phyloP scores from a whole-genome alignment of 2,797 vertebrate species.

The Cyclura pinguis region DNA sequence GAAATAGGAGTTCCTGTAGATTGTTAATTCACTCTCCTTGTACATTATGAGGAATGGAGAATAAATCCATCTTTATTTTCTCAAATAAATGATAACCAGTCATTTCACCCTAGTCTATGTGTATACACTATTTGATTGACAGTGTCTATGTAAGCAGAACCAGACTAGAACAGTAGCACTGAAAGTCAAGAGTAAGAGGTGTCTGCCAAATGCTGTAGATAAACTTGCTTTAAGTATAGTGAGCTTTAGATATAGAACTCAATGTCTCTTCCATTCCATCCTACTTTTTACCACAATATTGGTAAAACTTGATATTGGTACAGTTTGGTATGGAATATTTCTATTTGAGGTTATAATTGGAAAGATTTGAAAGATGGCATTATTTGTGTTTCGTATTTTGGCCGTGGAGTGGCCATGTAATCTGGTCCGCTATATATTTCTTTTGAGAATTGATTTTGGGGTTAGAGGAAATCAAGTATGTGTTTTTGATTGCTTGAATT shows the following conservation, averaged over 20 bases:
- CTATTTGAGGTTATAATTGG: background rate
- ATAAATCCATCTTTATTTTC: slow-evolving; percentile 36
- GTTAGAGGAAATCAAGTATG: background rate
- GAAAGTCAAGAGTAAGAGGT: slow-evolving; percentile 22
- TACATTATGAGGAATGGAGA: background rate
- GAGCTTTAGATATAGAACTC: background rate
- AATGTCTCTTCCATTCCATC: background rate
- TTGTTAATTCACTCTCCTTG: background rate
- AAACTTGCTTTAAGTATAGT: background rate
- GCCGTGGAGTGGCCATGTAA: background rate
- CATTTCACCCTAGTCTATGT: background rate
- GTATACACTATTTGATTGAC: background rate
- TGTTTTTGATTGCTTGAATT: background rate
- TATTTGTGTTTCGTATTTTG: background rate
- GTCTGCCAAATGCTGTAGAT: slow-evolving; percentile 21
- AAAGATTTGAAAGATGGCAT: background rate
- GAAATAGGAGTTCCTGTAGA: slow-evolving; percentile 12
- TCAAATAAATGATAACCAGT: slow-evolving; percentile 6
- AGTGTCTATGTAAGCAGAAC: background rate
- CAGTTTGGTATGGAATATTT: background rate
- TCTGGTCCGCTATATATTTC: background rate
- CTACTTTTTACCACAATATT: background rate
- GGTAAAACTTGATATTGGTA: background rate
- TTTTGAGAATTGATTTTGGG: background rate
- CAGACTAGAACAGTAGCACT: background rate